Percentiles rank a stretch among this genome's conserved stretches.
Conservation (phyloP, 2,888 invertebrate species). For the Temnothorax ravouxi region DNA sequence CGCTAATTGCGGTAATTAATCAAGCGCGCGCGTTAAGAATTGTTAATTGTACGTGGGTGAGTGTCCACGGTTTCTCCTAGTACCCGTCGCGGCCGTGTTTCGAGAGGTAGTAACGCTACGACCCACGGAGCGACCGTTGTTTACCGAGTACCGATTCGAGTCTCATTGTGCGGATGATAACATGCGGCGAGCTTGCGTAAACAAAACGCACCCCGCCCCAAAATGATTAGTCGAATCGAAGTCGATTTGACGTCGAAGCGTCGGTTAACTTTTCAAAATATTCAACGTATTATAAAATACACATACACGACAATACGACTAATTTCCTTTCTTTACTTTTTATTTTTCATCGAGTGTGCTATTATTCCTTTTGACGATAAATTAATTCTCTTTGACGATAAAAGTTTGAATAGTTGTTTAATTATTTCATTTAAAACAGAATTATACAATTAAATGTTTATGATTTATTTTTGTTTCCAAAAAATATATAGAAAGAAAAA, state of each 20-base stretch:
- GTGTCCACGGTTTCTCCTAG: too few relatives aligned
- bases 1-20: conserved; percentile 24
- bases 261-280: neutral
- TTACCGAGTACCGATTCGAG: neutral
- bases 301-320: neutral
- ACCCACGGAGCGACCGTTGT: neutral
- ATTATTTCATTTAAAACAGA: neutral
- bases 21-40: neutral
- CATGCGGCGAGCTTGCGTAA: neutral
- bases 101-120: neutral
- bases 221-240: too few relatives aligned
- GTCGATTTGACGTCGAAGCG: too few relatives aligned
- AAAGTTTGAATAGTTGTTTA: neutral
- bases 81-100: neutral
- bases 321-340: neutral
- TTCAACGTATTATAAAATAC: neutral
- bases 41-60: neutral
- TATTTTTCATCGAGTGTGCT: neutral
- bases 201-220: neutral
- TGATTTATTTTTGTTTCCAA: neutral
- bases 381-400: neutral
- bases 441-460: neutral
- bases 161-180: neutral
- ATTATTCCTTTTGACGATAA: neutral
- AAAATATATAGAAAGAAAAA: neutral